Conservation (phyloP, 1,140 invertebrate species). For the Drosophila mauritiana region DNA sequence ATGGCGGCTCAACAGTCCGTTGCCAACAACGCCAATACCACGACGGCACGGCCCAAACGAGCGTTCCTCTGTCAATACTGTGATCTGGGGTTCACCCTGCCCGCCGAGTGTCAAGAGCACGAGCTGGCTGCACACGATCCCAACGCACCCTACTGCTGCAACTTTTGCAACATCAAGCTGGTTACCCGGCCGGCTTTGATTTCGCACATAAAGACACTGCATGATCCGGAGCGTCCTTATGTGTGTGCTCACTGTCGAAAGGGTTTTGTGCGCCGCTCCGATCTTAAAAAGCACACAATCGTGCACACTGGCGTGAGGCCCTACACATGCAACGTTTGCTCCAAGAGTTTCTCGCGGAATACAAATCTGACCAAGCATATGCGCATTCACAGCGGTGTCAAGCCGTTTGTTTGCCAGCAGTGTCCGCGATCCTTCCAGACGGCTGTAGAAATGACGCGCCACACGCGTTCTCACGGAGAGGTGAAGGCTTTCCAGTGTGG, state of each 20-base stretch:
- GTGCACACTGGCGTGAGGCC: conserved; percentile 90
- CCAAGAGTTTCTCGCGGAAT: conserved; percentile 89
- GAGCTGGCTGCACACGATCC: conserved; percentile 86
- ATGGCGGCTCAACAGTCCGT: conserved; percentile 36
- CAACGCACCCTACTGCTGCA: conserved; percentile 86
- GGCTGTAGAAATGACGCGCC: conserved; percentile 88
- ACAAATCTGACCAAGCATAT: conserved; percentile 95
- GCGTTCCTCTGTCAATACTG: conserved; percentile 89
- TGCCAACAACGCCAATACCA: neutral
- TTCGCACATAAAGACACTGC: conserved; percentile 87
- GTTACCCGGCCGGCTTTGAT: conserved; percentile 86
- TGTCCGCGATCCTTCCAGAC: conserved; percentile 91
- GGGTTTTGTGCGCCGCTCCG: conserved; percentile 87
- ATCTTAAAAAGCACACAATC: conserved; percentile 88
- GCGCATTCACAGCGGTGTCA: conserved; percentile 88
- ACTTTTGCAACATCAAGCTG: conserved; percentile 86
- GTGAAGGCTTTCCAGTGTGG: conserved; percentile 89
- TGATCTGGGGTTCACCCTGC: conserved; percentile 88
- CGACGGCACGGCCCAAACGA: conserved; percentile 82
- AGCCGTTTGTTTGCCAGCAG: conserved; percentile 89
- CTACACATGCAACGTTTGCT: conserved; percentile 88
- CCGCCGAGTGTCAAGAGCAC: conserved; percentile 86
- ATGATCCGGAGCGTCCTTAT: conserved; percentile 88
- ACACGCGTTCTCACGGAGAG: conserved; percentile 89
- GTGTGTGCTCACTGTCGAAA: conserved; percentile 88